Base-by-base conservation (phyloP, 1,140 invertebrate genomes). In the Papilio dardanus region DNA sequence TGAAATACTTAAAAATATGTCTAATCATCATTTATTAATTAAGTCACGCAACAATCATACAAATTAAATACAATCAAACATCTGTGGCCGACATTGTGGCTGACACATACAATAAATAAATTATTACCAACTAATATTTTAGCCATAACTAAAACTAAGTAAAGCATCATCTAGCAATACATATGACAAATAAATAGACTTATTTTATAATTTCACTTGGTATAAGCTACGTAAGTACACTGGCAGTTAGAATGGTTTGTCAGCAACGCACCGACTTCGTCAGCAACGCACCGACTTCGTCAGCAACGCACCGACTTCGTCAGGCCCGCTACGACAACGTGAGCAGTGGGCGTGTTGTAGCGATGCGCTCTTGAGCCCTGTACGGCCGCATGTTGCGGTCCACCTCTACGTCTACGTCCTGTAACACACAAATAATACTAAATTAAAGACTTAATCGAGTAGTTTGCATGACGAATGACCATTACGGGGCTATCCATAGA, bases 321-420 rank as follows among this genome's bases (percentile, higher is more conserved):
- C n/a, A 8, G 19, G 6, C 28, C 1, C 66, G 33, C 7, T 68
- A 68, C 8, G 66, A n/a, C 1, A 69, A 19, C 67, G 67, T 69
- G 33, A 69, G 35, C 31, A 69, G 35, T 12, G 67, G 67, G 19
- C 67, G 31, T 2, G n/a, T 16, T 6, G 67, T 69, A 3, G 67
- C n/a, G 35, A 69, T 69, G 35, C 67, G 67, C 10, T 69, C 88
- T 16, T 92, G 86, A 0, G 78, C 88, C 37, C 84, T 79, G 83
- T 90, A 92, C 0, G 90, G 90, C 0, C 83, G 76, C 46, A 80
- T 76, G 42, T 80, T 77, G 58, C 80, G 58, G 24, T 76, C 76
- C 31, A 81, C 75, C 12, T 79, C 86, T 1, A 77, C 67, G 14
- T 91, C 86, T 0, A 77, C 65, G 19, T 91, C 88, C 88, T 91